Base-by-base conservation (phyloP, 1,140 invertebrate genomes). In the Cotesia vestalis region DNA sequence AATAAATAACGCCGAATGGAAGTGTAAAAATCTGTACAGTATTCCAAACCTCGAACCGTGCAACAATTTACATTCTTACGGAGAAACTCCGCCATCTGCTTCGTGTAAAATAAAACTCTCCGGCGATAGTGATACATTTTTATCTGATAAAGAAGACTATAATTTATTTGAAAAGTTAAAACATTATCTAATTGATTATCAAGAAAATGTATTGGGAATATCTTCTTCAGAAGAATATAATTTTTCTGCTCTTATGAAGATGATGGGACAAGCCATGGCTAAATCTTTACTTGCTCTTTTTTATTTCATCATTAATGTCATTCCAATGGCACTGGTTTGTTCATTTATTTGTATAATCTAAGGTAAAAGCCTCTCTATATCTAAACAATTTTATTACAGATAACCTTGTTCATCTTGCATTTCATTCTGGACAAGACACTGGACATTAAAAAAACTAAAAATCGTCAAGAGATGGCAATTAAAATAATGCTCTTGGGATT, bases 361-460 rank as follows among this genome's bases (percentile, higher is more conserved):
- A 27, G 1, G 27, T 27, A 27, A 27, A 27, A 27, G 27, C 27
- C 27, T 27, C n/a, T n/a, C 27, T 27, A 27, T 3, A 63, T 35
- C 66, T 17, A 52, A 52, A 71, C 3, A 52, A 69, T 2, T 34
- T 72, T 72, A 46, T 84, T 82, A 17, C 71, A 86, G 84, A 80
- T 85, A 66, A 79, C 84, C 62, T 73, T 85, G n/a, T 80, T 80
- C 69, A 75, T 83, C 14, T 14, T 84, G 68, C 75, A 84, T 70
- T 86, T 86, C 55, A 60, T 79, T 51, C 38, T 86, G 67, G 82
- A 85, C 66, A 82, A 82, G 75, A 14, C 79, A 34, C 82, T 83
- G 27, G 78, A 76, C 17, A 83, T 85, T 73, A 73, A 73, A 46
- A 73, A 73, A 1, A 80, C 81, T 3, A 69, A 72, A 6, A 77